Base-by-base conservation (phyloP, 2,113 vertebrate species). In the Muntiacus reevesi region DNA sequence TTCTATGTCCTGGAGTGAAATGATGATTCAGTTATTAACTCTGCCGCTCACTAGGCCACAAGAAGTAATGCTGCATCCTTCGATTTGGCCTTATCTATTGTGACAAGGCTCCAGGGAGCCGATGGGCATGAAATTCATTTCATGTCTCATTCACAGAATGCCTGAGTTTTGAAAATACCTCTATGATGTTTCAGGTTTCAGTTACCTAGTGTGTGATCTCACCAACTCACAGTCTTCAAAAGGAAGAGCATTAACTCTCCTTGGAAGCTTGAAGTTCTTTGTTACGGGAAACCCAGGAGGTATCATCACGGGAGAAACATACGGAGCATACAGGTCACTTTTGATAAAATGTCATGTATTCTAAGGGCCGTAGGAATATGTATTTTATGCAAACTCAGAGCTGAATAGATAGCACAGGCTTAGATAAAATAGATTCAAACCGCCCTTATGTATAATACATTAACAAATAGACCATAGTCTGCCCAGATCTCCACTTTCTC, bases 11-110 rank as follows among this genome's bases (percentile, higher is more conserved):
- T 7, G 96, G 97, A 98, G 98, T 98, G 97, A 99, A 98, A 98
- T 98, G 98, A 97, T 96, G 98, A 98, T 98, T 98, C 98, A 97
- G 97, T 98, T 98, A 98, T 99, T 99, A 99, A 98, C 97, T 98
- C 93, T 98, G 97, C 89, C 95, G 96, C 98, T 98, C 97, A 96
- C 98, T 87, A 97, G 92, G 97, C 97, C 95, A 98, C 85, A 97
- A 97, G 98, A 98, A 98, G 97, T 97, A 98, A 98, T 45, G 87
- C 97, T 27, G 55, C 97, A 95, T 98, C 98, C 98, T 98, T 98
- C 97, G 11, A 95, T 95, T 98, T 98, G 93, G 96, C 98, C 98
- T 99, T 98, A 98, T 99, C 98, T 98, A 98, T 99, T 98, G 98
- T 99, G 99, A 99, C 98, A 98, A 98, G 98, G 95, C 98, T 98